Conservation (phyloP, 2,888 invertebrate species). For the Standfussiana lucernea region DNA sequence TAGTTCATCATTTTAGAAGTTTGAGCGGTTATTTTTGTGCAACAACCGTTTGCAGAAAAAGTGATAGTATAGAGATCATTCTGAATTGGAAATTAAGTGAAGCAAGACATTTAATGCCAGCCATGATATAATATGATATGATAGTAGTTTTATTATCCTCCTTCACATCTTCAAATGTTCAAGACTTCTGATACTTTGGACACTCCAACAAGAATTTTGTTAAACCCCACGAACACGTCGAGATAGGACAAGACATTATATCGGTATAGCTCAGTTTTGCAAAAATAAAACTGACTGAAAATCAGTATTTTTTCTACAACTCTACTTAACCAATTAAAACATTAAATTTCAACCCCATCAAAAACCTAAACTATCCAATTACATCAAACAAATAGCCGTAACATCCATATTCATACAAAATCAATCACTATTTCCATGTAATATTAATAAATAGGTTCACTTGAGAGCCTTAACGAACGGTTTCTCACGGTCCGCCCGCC, state of each 20-base stretch:
- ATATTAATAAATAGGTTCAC: constrained; percentile 60
- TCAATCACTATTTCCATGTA: constrained; percentile 54
- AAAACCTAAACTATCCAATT: constrained; percentile 20
- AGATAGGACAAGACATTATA: background rate
- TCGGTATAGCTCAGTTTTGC: accelerated
- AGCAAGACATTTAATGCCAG: background rate
- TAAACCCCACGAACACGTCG: background rate
- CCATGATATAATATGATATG: too few species aligned
- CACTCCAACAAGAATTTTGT: background rate
- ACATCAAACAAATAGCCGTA: constrained; percentile 29
- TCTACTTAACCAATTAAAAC: background rate
- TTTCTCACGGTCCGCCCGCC: constrained; percentile 74
- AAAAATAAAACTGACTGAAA: background rate
- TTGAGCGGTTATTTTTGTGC: constrained; percentile 26
- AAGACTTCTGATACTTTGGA: background rate
- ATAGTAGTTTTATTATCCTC: background rate
- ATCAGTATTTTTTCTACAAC: background rate
- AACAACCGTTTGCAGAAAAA: background rate
- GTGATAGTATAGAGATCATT: background rate
- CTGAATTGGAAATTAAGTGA: background rate
- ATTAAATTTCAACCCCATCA: background rate
- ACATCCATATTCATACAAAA: constrained; percentile 53
- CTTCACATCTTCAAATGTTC: background rate
- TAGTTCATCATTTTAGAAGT: constrained; percentile 51
- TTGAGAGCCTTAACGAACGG: constrained; percentile 58